Base-by-base conservation (phyloP, 2,113 vertebrate species). In the Melanotaenia duboulayi region DNA sequence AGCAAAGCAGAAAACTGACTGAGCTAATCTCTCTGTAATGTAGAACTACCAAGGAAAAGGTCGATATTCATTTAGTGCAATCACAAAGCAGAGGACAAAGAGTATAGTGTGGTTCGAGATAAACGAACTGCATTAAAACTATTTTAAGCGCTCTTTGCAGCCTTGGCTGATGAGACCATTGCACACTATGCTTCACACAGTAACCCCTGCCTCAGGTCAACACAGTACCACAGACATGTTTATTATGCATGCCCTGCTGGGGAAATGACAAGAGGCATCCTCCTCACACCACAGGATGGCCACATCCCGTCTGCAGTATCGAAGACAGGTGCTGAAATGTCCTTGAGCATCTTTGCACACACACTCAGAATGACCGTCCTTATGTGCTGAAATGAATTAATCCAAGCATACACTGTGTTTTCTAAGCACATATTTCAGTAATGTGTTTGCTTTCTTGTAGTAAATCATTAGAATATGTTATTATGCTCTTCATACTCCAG, bases 161-260 rank as follows among this genome's bases (percentile, higher is more conserved):
- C 71, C 37, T 25, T n/a, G 48, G 49, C 25, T 28, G 74, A 60
- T 40, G 52, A 66, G 56, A 66, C 67, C 25, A 48, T 44, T 4
- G 19, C 67, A 58, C 40, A 55, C 37, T 1, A 2, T 25, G 82
- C 74, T 69, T 55, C 74, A 52, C 76, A 69, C 66, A 61, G 78
- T 81, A 69, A 86, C 76, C 77, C 65, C 35, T 12, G 66, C 48
- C 74, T 87, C 50, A 82, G 91, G 91, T 87, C 89, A 84, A 25
- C 40, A 57, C 80, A 32, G 84, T 67, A 74, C 79, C 77, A 69
- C 85, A 87, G 78, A 79, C 78, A 16, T 76, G 80, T 89, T 89
- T 82, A 89, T 87, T 88, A 89, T 86, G 90, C 87, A 88, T 81
- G 88, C 75, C 71, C 87, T 84, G 78, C 80, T 76, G 82, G 82